Base-by-base conservation (phyloP, 2,113 vertebrate genomes). In the Takifugu flavidus region DNA sequence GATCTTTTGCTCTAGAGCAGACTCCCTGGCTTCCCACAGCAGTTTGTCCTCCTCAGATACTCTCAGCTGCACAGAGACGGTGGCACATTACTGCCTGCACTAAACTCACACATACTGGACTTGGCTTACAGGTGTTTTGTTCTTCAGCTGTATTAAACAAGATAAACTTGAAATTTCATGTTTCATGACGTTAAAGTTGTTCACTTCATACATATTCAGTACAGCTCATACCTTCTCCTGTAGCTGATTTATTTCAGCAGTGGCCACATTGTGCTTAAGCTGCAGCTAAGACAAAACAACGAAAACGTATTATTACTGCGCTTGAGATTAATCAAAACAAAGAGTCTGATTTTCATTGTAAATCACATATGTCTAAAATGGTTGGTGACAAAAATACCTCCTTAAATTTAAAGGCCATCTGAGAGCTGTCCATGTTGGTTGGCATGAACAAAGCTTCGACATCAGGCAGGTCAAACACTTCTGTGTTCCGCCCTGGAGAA, bases 391-490 rank as follows among this genome's bases (percentile, higher is more conserved):
- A 20, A 6, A 47, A 42, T 91, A 94, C 95, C 94, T 96, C 94
- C 89, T 95, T 94, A 78, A 95, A 94, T 78, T 91, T 94, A 81
- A 94, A 92, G 56, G 89, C 82, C 77, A 94, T 90, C 68, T 94
- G 92, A 64, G 92, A 82, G 43, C 89, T 86, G 89, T 95, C 93
- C 94, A 95, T 94, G 81, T 93, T 92, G 47, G 84, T 67, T 0
- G 93, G 90, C 74, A 94, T 83, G 78, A 89, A 89, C 39, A 93
- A 79, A 54, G 92, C 89, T 75, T 96, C 95, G 0, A 89, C 91
- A 77, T 94, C 93, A 34, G 94, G 91, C 56, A 95, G 89, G 67
- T 95, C 93, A 81, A 91, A 93, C 71, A 95, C 91, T 82, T 96
- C 94, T 12, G 89, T 88, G 13, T 89, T 91, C 67, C 84, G 91